A percentile compares a stretch with the other conserved stretches of the same genome.
Evolutionary conservation across 64 coral and sea anemone species (phyloP).

Genomic region (Montipora efflorescens): DNA sequence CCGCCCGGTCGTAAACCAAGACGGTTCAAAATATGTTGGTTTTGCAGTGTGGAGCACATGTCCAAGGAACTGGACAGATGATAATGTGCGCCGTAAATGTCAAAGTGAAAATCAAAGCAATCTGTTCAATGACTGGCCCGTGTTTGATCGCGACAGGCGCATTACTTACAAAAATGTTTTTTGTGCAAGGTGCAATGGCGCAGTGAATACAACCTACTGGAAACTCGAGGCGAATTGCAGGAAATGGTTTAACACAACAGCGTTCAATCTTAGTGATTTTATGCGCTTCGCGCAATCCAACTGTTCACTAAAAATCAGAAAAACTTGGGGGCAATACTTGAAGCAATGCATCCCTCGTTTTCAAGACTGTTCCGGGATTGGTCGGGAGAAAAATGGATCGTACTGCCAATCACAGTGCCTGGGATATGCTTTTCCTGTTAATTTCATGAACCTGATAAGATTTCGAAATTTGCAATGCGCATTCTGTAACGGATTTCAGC

Average conservation of each 20-base stretch:
- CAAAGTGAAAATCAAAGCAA: not conserved
- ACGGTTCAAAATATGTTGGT: not conserved
- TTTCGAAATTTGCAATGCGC: slow-evolving; percentile 36
- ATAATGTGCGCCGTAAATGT: slow-evolving; percentile 2
- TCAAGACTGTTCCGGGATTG: not conserved
- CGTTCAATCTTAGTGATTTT: not conserved
- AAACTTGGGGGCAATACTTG: not conserved
- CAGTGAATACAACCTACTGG: not conserved
- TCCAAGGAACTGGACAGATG: not conserved
- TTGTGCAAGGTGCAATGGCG: not conserved
- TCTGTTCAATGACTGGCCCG: not conserved
- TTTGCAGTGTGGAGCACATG: slow-evolving; percentile 12
- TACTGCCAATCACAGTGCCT: not conserved
- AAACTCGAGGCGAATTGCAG: not conserved
- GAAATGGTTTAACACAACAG: not conserved
- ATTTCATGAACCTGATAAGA: not conserved
- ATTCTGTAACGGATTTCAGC: not conserved
- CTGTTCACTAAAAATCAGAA: not conserved
- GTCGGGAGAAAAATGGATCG: not conserved
- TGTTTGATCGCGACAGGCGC: not conserved
- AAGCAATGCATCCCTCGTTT: not conserved
- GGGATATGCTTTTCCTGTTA: not conserved
- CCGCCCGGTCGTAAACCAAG: not conserved
- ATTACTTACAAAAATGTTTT: slow-evolving; percentile 52
- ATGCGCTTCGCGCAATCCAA: not conserved